Conservation (phyloP, 2,888 invertebrate species). For the Rotaria macrura region DNA sequence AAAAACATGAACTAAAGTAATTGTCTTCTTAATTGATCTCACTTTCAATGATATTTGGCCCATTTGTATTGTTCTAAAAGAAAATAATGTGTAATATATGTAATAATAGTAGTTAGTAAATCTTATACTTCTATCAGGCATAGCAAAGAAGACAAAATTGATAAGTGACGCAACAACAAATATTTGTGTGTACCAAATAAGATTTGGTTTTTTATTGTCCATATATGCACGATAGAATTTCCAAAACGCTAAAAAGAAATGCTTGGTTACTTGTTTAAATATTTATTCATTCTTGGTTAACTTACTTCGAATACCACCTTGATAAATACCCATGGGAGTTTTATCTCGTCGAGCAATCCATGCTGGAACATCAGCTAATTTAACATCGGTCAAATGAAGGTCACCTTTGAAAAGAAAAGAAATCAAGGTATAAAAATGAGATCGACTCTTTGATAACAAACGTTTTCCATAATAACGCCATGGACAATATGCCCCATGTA, state of each 20-base stretch:
- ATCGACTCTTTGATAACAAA: background rate
- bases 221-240: background rate
- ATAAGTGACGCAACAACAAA: background rate
- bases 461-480: constrained; percentile 33
- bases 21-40: background rate
- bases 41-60: background rate
- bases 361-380: background rate
- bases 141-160: background rate
- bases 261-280: too few species aligned
- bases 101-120: background rate
- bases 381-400: background rate
- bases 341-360: constrained; percentile 21
- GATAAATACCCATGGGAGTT: background rate
- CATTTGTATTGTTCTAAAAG: constrained; percentile 6
- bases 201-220: background rate
- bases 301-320: background rate
- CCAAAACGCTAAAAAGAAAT: background rate
- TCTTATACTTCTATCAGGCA: background rate
- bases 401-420: background rate
- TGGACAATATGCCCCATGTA: constrained; percentile 33
- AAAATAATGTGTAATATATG: background rate
- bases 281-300: background rate
- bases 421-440: too few species aligned
- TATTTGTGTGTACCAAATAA: background rate
- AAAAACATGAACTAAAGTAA: background rate